phyloP scores from a whole-genome alignment of 1,140 invertebrate species.

The Drosophila bifasciata region DNA sequence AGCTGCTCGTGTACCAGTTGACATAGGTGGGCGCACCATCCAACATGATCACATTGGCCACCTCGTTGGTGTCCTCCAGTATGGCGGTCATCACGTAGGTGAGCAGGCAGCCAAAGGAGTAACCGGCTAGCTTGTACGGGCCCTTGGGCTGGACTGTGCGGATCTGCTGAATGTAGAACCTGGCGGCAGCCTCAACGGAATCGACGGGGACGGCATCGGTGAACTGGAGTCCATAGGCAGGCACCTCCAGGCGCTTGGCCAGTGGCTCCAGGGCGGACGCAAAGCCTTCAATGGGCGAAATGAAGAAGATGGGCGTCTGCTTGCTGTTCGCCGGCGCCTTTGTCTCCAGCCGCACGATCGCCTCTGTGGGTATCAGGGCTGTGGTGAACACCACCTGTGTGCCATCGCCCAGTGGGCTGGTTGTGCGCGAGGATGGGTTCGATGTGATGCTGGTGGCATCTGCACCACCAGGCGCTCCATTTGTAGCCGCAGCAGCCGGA shows the following conservation, averaged over 20 bases:
- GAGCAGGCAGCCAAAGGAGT: conserved; percentile 96
- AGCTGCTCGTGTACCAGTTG: conserved; percentile 89
- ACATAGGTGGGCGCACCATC: conserved; percentile 97
- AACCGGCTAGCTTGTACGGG: conserved; percentile 95
- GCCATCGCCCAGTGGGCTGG: conserved; percentile 75
- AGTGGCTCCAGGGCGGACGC: conserved; percentile 89
- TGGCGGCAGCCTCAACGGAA: conserved; percentile 90
- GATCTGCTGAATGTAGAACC: conserved; percentile 92
- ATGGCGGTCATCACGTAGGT: conserved; percentile 96
- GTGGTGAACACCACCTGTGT: conserved; percentile 85
- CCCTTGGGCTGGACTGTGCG: conserved; percentile 91
- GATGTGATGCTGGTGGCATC: conserved; percentile 23
- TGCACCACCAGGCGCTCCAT: conserved; percentile 19
- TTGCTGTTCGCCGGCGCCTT: conserved; percentile 78
- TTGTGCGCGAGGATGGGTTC: conserved; percentile 47
- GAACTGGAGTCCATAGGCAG: conserved; percentile 96
- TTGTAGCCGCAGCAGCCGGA: conserved; percentile 40
- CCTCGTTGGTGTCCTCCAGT: conserved; percentile 89
- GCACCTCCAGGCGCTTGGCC: conserved; percentile 88
- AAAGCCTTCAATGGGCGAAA: conserved; percentile 97
- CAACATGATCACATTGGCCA: conserved; percentile 90
- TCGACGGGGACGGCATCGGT: conserved; percentile 89
- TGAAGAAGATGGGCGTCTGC: conserved; percentile 88
- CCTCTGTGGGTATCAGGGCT: conserved; percentile 88
- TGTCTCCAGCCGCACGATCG: conserved; percentile 87